Evolutionary conservation across 2,113 vertebrate genomes (phyloP).

Genomic region (Coptodon rendalli): DNA sequence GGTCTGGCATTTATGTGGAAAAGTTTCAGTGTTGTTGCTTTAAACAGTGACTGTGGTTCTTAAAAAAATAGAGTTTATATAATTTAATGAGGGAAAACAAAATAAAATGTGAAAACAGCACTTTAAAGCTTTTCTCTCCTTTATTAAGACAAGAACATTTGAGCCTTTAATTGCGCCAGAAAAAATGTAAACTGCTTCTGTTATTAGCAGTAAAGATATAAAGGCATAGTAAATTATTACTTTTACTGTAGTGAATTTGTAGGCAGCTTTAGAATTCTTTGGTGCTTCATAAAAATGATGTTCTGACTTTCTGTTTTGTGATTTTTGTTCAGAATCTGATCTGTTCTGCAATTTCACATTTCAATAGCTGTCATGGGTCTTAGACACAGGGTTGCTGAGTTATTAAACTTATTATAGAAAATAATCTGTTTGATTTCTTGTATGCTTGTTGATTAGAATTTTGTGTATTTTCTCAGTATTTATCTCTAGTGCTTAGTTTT

Average conservation of each 20-base stretch:
- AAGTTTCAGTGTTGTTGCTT: not conserved
- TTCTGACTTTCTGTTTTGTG: not conserved
- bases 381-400: not conserved
- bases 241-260: not conserved
- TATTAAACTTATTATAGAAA: not conserved
- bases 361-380: not conserved
- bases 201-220: not conserved
- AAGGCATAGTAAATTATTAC: not conserved
- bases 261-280: not conserved
- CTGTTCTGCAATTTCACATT: not conserved
- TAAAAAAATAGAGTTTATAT: slow-evolving; percentile 7
- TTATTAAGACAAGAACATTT: not conserved
- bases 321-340: not conserved
- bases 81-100: slow-evolving; percentile 15
- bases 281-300: not conserved
- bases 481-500: not conserved
- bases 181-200: not conserved
- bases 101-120: not conserved
- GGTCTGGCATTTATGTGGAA: not conserved
- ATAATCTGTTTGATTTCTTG: not conserved
- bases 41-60: not conserved
- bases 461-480: not conserved
- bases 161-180: slow-evolving; percentile 11
- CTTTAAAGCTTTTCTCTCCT: slow-evolving; percentile 20
- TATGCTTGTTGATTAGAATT: not conserved